Percentiles rank a stretch among this genome's conserved stretches.
phyloP scores from a whole-genome alignment of 2,888 invertebrate species.

The Perizoma affinitatum region DNA sequence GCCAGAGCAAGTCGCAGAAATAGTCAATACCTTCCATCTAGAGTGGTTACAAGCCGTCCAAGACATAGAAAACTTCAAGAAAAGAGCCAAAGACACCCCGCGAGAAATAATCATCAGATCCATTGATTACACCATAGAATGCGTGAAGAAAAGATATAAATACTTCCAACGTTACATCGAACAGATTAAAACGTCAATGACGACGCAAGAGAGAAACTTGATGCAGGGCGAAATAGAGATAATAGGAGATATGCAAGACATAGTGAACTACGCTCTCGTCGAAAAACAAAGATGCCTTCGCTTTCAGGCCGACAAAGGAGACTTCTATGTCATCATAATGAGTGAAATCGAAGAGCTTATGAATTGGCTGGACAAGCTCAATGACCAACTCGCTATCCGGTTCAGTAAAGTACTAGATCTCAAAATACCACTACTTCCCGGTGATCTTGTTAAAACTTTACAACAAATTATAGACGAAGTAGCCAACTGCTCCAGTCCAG shows the following conservation, averaged over 20 bases:
- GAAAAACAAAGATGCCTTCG: conserved; percentile 46
- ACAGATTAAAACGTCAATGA: conserved; percentile 24
- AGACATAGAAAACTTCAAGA: conserved; percentile 47
- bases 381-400: conserved; percentile 46
- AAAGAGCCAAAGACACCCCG: conserved; percentile 44
- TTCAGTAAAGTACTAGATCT: conserved; percentile 42
- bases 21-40: conserved; percentile 45
- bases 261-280: conserved; percentile 39
- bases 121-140: conserved; percentile 46
- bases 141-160: conserved; percentile 37
- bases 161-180: conserved; percentile 38
- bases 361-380: conserved; percentile 51
- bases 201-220: conserved; percentile 34
- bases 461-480: conserved; percentile 45
- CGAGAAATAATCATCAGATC: conserved; percentile 42
- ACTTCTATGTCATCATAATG: conserved; percentile 42
- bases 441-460: conserved; percentile 42
- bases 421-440: conserved; percentile 33
- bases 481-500: conserved; percentile 28
- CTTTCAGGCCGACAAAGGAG: conserved; percentile 44
- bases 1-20: conserved; percentile 34
- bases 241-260: conserved; percentile 45
- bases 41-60: conserved; percentile 52
- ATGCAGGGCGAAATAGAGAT: conserved; percentile 42
- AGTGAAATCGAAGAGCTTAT: conserved; percentile 54